A percentile compares a stretch with the other conserved stretches of the same genome.
These are phyloP conservation scores for Dichetophora obliterata DNA, from an alignment of 2,888 invertebrate genomes.

Conservation along the genomic window DNA sequence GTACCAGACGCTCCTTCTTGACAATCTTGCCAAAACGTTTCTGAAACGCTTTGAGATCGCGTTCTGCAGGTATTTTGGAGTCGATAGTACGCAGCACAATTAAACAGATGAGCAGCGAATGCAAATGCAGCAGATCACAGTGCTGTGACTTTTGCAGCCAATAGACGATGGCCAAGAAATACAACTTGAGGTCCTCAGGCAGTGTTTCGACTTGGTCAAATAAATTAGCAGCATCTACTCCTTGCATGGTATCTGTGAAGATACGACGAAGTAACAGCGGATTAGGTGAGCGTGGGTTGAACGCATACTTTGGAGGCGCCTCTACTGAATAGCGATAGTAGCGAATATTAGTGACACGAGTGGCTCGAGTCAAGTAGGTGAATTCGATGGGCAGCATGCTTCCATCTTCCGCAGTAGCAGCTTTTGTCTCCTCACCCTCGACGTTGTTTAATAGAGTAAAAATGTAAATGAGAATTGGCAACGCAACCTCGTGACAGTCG, in stretches of 20 bases:
- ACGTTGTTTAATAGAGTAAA: constrained; percentile 69
- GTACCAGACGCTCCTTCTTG: constrained; percentile 59
- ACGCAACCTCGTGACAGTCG: constrained; percentile 74
- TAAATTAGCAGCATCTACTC: constrained; percentile 51
- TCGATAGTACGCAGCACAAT: constrained; percentile 64
- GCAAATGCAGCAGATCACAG: constrained; percentile 61
- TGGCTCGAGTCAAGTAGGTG: constrained; percentile 64
- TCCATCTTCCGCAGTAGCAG: constrained; percentile 46
- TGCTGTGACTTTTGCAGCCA: constrained; percentile 65
- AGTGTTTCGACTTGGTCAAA: constrained; percentile 57
- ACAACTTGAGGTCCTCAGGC: constrained; percentile 61
- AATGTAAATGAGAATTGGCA: constrained; percentile 76
- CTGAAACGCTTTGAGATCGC: constrained; percentile 59
- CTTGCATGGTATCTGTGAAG: constrained; percentile 52
- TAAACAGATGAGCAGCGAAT: constrained; percentile 62
- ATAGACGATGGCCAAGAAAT: constrained; percentile 64
- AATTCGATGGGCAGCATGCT: constrained; percentile 52
- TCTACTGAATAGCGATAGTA: constrained; percentile 58
- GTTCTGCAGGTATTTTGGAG: constrained; percentile 63
- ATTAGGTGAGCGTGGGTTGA: constrained; percentile 58
- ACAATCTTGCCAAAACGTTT: constrained; percentile 63
- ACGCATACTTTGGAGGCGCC: constrained; percentile 46
- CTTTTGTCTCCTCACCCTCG: constrained; percentile 47
- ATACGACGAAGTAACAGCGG: constrained; percentile 55
- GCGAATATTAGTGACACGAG: constrained; percentile 63